Evolutionary conservation across 2,888 invertebrate species (phyloP).

Genomic region (Aleiodes leptofemur): DNA sequence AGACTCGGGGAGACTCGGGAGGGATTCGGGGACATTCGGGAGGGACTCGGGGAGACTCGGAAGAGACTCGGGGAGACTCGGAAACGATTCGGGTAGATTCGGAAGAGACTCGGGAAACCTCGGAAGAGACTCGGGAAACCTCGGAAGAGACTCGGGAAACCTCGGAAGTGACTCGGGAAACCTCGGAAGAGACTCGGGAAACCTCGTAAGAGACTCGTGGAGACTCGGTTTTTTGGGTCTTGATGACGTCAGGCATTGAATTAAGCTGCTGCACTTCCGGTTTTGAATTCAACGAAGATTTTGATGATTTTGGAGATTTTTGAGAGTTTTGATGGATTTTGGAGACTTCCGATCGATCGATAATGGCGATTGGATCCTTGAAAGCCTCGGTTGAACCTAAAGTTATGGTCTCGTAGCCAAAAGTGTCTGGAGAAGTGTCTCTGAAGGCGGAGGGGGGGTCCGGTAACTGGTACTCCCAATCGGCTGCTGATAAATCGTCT

Average conservation of each 20-base stretch:
- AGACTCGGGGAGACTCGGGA: neutral
- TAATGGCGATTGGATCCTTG: constrained; percentile 47
- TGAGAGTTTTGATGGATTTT: neutral
- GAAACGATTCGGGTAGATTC: neutral
- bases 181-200: neutral
- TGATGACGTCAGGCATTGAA: too few species aligned
- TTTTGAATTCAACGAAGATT: too few species aligned
- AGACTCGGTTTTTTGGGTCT: too few species aligned
- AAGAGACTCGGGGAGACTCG: too few species aligned
- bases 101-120: neutral
- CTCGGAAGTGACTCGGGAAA: neutral
- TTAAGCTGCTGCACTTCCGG: too few species aligned
- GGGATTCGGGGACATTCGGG: too few species aligned
- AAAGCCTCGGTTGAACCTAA: constrained; percentile 57
- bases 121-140: neutral
- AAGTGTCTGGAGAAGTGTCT: constrained; percentile 68
- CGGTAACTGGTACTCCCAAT: constrained; percentile 79
- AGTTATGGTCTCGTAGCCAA: constrained; percentile 60
- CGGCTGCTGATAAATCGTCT: constrained; percentile 57
- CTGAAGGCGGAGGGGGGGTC: constrained; percentile 79
- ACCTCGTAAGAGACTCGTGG: too few species aligned
- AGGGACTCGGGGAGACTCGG: too few species aligned
- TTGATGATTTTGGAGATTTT: too few species aligned
- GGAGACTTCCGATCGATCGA: neutral
- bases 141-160: neutral